A percentile compares a stretch with the other conserved stretches of the same genome.
phyloP scores from a whole-genome alignment of 2,888 invertebrate genomes.

The Torymus texanus region DNA sequence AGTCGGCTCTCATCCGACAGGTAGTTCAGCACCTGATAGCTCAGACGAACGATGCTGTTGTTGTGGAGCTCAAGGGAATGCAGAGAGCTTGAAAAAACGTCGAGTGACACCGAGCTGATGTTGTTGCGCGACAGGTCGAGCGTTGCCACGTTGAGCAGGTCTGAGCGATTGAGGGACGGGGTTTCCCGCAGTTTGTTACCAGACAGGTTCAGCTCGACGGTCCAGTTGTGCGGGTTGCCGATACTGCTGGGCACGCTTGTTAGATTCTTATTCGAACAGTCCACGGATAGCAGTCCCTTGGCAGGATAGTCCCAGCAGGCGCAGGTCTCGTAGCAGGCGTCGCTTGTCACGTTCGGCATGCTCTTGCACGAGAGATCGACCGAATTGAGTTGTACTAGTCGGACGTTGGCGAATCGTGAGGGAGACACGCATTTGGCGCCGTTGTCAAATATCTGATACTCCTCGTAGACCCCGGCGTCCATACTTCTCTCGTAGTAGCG shows the following conservation, averaged over 20 bases:
- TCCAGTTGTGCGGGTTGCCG: conserved; percentile 22
- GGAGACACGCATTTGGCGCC: conserved; percentile 76
- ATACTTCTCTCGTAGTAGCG: conserved; percentile 76
- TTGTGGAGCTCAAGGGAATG: conserved; percentile 40
- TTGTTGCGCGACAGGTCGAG: conserved; percentile 77
- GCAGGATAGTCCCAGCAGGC: conserved; percentile 75
- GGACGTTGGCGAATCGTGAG: conserved; percentile 60
- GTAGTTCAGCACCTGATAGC: conserved; percentile 4
- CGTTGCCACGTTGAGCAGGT: conserved; percentile 76
- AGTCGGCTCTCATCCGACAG: conserved; percentile 57
- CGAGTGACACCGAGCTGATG: conserved; percentile 12
- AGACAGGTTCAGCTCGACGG: conserved; percentile 75
- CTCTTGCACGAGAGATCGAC: conserved; percentile 76
- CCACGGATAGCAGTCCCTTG: conserved; percentile 76
- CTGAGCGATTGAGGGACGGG: conserved; percentile 68
- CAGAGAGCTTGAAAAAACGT: conserved; percentile 9
- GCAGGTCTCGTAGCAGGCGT: conserved; percentile 70
- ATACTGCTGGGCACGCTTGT: conserved; percentile 74
- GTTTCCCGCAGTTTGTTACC: conserved; percentile 73
- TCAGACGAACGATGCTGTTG: conserved; percentile 32
- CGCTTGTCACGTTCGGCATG: conserved; percentile 60
- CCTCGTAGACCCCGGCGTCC: conserved; percentile 68
- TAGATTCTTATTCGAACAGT: conserved; percentile 77
- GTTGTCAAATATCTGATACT: conserved; percentile 71
- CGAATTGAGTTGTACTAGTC: conserved; percentile 69